Conservation (phyloP, 2,797 vertebrate species). For the Etheostoma nigrum region DNA sequence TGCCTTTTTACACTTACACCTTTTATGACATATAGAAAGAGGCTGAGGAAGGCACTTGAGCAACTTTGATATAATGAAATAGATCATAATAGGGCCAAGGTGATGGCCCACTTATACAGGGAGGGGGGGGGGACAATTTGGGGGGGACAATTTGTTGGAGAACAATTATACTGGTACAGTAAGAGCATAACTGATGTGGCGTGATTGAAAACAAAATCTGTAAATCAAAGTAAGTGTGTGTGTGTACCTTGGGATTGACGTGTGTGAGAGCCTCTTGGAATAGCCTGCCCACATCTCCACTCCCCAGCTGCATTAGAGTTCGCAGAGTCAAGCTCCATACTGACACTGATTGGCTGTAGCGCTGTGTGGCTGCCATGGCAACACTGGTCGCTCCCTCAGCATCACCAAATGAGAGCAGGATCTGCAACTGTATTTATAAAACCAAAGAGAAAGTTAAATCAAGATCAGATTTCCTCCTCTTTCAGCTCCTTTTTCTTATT, state of each 20-base stretch:
- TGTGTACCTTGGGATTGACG: constrained; percentile 88
- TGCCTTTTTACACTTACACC: not conserved
- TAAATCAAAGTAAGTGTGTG: constrained; percentile 10
- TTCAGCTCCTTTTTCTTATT: not conserved
- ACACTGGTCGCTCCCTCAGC: constrained; percentile 80
- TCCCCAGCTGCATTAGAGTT: constrained; percentile 84
- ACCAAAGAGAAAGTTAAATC: not conserved
- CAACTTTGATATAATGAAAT: constrained; percentile 40
- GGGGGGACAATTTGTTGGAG: no score
- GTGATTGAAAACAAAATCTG: constrained; percentile 10
- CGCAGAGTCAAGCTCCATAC: constrained; percentile 89
- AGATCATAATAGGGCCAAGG: constrained; percentile 73
- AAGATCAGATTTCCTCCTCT: not conserved
- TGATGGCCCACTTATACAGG: no score
- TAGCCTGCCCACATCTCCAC: constrained; percentile 63
- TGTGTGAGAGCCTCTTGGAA: constrained; percentile 90
- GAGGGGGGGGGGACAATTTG: no score
- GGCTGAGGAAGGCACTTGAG: constrained; percentile 13
- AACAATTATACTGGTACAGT: constrained; percentile 14
- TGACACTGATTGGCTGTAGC: constrained; percentile 83
- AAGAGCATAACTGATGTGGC: constrained; percentile 2
- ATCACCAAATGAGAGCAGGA: constrained; percentile 75
- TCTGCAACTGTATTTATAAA: constrained; percentile 60
- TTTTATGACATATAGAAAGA: constrained; percentile 6
- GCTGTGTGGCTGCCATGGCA: constrained; percentile 81